These are phyloP conservation scores for Trogon melanurus DNA, from an alignment of 2,113 vertebrate species.

Conservation along the genomic window DNA sequence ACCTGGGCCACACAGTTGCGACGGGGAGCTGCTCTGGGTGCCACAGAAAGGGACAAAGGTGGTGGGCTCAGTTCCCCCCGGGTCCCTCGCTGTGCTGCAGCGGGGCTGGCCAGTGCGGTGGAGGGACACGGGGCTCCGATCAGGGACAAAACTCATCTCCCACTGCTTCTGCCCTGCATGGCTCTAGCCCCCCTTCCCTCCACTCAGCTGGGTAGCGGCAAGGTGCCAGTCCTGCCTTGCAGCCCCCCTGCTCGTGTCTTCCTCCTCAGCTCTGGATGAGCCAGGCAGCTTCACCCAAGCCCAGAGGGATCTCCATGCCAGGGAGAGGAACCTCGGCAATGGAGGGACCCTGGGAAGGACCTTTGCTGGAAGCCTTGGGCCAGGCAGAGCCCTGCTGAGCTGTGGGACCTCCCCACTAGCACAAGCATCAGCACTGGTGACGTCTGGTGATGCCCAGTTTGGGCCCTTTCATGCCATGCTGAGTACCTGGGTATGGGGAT, in stretches of 20 bases:
- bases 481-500: neutral
- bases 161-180: fast-evolving
- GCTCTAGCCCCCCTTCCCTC: neutral
- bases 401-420: neutral
- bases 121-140: fast-evolving
- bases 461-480: neutral
- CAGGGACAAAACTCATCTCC: neutral
- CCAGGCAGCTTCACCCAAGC: neutral
- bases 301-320: neutral
- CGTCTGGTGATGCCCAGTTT: fast-evolving
- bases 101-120: fast-evolving
- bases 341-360: neutral
- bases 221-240: neutral
- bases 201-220: neutral
- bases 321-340: neutral
- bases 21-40: fast-evolving
- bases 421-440: neutral
- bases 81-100: fast-evolving
- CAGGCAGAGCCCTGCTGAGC: neutral
- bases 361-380: neutral
- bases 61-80: neutral
- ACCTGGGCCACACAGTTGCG: fast-evolving
- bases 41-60: neutral
- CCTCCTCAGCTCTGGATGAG: neutral
- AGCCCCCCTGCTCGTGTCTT: neutral